phyloP scores from a whole-genome alignment of 2,113 vertebrate species.

The Hylia prasina region DNA sequence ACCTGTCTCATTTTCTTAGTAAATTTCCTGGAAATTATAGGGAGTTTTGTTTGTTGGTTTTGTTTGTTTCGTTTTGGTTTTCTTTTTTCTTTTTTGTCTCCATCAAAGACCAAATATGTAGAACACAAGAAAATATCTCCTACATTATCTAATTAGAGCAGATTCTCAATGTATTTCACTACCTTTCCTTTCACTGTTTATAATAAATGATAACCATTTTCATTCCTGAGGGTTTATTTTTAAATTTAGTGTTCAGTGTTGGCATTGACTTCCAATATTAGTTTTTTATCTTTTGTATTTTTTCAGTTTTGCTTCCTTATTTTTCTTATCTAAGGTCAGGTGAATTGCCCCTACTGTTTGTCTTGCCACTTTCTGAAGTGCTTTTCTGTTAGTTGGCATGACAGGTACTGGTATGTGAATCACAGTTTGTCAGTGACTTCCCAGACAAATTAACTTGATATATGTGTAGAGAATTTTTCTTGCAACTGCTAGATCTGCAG shows the following conservation, averaged over 20 bases:
- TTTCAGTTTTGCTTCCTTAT: background rate
- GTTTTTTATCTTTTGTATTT: background rate
- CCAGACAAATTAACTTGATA: slow-evolving; percentile 36
- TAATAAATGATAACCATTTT: background rate
- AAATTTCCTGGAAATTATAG: background rate
- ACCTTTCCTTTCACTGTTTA: background rate
- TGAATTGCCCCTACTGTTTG: background rate
- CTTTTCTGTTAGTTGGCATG: background rate
- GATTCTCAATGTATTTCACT: background rate
- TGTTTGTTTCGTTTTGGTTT: background rate
- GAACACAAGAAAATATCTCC: background rate
- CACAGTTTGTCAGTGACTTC: background rate
- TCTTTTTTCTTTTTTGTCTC: background rate
- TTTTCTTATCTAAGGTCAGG: slow-evolving; percentile 17
- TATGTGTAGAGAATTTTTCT: slow-evolving; percentile 9
- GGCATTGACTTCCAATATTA: background rate
- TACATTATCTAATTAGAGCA: background rate
- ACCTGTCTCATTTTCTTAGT: background rate
- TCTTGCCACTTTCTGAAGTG: slow-evolving; percentile 10
- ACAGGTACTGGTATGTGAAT: slow-evolving; percentile 10
- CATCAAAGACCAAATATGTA: background rate
- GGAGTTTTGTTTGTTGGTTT: no score
- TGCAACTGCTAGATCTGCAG: background rate
- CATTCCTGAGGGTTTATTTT: background rate
- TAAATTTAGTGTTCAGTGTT: background rate